Conservation (phyloP, 1,140 invertebrate species). For the Drosophila leontia region DNA sequence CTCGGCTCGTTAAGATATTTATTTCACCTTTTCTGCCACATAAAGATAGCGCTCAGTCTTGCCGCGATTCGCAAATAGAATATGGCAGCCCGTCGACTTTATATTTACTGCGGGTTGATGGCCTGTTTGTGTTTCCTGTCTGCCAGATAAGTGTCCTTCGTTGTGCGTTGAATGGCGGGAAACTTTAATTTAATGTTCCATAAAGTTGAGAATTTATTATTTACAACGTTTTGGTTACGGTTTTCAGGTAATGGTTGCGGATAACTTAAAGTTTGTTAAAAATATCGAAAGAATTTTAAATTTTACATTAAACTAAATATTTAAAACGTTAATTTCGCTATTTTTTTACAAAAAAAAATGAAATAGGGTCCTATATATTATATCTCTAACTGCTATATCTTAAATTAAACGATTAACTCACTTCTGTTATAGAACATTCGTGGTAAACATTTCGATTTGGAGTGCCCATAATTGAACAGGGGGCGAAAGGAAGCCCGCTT, state of each 20-base stretch:
- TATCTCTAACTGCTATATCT: neutral
- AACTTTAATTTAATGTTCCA: conserved; percentile 21
- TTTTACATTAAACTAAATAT: no score
- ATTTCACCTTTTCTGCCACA: conserved; percentile 57
- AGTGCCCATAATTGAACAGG: conserved; percentile 3
- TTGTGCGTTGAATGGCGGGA: conserved; percentile 9
- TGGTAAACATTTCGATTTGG: neutral
- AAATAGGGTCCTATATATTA: no score
- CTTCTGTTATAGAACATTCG: neutral
- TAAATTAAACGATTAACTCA: neutral
- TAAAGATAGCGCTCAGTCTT: conserved; percentile 54
- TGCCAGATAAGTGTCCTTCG: conserved; percentile 38
- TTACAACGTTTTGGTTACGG: conserved; percentile 5
- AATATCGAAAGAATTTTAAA: no score
- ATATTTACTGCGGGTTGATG: conserved; percentile 41
- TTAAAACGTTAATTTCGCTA: no score
- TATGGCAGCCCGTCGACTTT: conserved; percentile 10
- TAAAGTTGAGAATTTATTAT: conserved; percentile 8
- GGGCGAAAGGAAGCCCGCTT: neutral
- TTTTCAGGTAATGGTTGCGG: neutral
- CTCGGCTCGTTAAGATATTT: conserved; percentile 70
- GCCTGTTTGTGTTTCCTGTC: conserved; percentile 46
- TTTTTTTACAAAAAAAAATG: no score
- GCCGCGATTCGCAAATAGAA: conserved; percentile 38
- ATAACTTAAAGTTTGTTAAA: neutral